phyloP scores from a whole-genome alignment of 2,797 vertebrate species.

The Pelobates cultripes region DNA sequence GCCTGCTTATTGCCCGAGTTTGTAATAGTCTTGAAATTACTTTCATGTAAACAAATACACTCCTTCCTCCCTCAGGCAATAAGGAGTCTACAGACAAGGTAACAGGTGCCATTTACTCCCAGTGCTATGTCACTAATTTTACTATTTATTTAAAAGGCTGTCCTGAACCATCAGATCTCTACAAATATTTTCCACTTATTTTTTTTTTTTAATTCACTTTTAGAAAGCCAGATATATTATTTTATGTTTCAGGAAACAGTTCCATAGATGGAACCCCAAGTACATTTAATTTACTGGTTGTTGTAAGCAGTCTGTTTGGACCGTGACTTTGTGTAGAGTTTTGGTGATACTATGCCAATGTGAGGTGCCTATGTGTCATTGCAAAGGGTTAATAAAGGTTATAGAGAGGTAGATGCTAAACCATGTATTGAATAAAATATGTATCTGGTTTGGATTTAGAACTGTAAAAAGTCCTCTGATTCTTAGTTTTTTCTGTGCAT shows the following conservation, averaged over 20 bases:
- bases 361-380: too few species aligned
- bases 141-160: background rate
- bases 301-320: too few species aligned
- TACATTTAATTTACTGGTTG: too few species aligned
- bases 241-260: background rate
- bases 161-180: background rate
- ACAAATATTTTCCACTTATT: background rate
- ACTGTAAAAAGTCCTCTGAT: too few species aligned
- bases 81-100: conserved; percentile 35
- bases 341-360: too few species aligned
- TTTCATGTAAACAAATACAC: conserved; percentile 55
- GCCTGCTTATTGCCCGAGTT: conserved; percentile 53
- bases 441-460: too few species aligned
- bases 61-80: conserved; percentile 34
- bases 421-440: too few species aligned
- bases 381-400: too few species aligned
- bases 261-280: background rate
- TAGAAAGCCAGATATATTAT: background rate
- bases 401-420: too few species aligned
- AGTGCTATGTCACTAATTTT: conserved; percentile 17
- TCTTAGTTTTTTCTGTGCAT: too few species aligned
- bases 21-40: conserved; percentile 54
- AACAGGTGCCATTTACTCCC: conserved; percentile 47
- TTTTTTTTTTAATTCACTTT: background rate
- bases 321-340: too few species aligned